phyloP scores from a whole-genome alignment of 2,888 invertebrate genomes.

The Serrognathus titanus region DNA sequence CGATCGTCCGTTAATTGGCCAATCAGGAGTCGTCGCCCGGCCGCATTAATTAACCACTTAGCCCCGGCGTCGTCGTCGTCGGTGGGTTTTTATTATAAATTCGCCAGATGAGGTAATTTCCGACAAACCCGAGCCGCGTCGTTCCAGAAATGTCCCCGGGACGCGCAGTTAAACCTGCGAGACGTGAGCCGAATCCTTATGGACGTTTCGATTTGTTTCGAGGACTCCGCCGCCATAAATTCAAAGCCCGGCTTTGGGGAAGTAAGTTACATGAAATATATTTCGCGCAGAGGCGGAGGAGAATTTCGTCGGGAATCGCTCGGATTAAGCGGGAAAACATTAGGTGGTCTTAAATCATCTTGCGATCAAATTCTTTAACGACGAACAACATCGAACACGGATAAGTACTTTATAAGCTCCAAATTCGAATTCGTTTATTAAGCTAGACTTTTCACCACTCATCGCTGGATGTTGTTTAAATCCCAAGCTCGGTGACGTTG shows the following conservation, averaged over 20 bases:
- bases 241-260: conserved; percentile 23
- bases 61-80: conserved; percentile 14
- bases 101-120: conserved; percentile 29
- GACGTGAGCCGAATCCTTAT: conserved; percentile 23
- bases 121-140: conserved; percentile 24
- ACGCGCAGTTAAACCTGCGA: conserved; percentile 22
- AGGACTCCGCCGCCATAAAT: conserved; percentile 10
- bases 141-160: conserved; percentile 24
- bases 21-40: conserved; percentile 22
- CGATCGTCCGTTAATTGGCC: conserved; percentile 23
- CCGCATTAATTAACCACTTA: conserved; percentile 28
- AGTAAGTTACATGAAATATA: too few relatives aligned
- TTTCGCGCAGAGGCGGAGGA: too few relatives aligned
- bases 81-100: conserved; percentile 28
- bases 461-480: too few relatives aligned
- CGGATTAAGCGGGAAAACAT: too few relatives aligned
- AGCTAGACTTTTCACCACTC: too few relatives aligned
- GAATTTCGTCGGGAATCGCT: too few relatives aligned
- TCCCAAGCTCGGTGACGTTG: too few relatives aligned
- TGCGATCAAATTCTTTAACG: too few relatives aligned
- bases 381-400: too few relatives aligned
- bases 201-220: background rate
- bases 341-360: too few relatives aligned
- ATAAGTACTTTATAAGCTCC: too few relatives aligned
- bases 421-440: too few relatives aligned